Base-by-base conservation (phyloP, 2,113 vertebrate species). In the Leucosticte australis region DNA sequence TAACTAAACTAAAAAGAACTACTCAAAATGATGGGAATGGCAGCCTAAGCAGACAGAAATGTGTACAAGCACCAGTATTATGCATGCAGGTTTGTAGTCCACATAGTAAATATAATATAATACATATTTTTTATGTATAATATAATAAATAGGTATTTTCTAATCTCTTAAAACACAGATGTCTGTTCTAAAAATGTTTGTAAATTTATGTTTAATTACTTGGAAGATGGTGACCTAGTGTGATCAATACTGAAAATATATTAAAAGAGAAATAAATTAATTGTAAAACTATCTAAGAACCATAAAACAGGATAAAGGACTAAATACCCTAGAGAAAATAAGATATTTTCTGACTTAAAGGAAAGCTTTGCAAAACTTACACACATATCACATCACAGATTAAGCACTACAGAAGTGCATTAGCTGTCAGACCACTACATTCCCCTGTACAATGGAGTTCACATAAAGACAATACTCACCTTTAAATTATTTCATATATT, bases 371-470 rank as follows among this genome's bases (percentile, higher is more conserved):
- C 27, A 79, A 70, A 81, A 33, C 23, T 53, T 52, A 10, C 10
- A 31, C 33, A 24, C 0, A 0, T 15, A 73, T 26, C 46, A 46
- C 56, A 49, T 14, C 28, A 39, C 0, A 39, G 21, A 35, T 37
- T 16, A 24, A 60, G n/a, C n/a, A n/a, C 57, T 20, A 26, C 24
- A 42, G 23, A 59, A 39, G 49, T 4, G 9, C 10, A 35, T 26
- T 7, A 41, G 23, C 77, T 52, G 35, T 71, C 57, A 79, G 47
- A n/a, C 8, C 47, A 83, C 41, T 65, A 23, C 22, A 4, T 20
- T n/a, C 41, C 35, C 17, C 56, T 57, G 24, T 6, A 27, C 22
- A 85, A 27, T 3, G 10, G 28, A 65, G 64, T 60, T 47, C 28
- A 47, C 13, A 5, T 23, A 9, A 77, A 41, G 10, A 17, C 23